Percentiles rank a stretch among this genome's conserved stretches.
Evolutionary conservation across 2,113 vertebrate genomes (phyloP).

Genomic region (Neodon shergylaensis): DNA sequence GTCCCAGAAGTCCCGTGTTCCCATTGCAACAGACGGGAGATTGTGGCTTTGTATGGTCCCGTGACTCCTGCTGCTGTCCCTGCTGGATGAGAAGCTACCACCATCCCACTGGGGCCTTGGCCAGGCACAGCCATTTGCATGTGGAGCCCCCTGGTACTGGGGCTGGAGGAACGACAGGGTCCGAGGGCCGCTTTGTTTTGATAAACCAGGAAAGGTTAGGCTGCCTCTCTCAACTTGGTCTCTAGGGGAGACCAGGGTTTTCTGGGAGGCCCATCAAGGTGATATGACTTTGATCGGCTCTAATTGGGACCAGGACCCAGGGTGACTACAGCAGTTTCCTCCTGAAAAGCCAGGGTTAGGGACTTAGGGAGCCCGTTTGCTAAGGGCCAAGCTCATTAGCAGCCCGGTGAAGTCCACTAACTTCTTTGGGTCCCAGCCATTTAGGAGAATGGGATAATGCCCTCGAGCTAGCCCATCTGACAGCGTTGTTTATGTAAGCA

Average conservation of each 20-base stretch:
- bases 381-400: fast-evolving
- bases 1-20: neutral
- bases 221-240: conserved; percentile 1
- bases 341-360: neutral
- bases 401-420: too few species aligned
- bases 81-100: neutral
- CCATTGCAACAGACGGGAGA: neutral
- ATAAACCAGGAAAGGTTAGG: conserved; percentile 13
- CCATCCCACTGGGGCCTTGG: neutral
- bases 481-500: fast-evolving
- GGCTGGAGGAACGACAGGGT: neutral
- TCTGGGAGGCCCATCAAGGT: neutral
- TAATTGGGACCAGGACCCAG: neutral
- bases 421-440: neutral
- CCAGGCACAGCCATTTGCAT: neutral
- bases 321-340: neutral
- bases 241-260: neutral
- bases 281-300: neutral
- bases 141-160: neutral
- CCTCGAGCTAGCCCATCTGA: neutral
- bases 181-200: neutral
- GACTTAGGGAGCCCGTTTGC: neutral
- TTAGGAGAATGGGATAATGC: neutral
- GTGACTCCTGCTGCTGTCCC: neutral
- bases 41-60: neutral